phyloP scores from a whole-genome alignment of 2,888 invertebrate genomes.

The Bombylius discolor region DNA sequence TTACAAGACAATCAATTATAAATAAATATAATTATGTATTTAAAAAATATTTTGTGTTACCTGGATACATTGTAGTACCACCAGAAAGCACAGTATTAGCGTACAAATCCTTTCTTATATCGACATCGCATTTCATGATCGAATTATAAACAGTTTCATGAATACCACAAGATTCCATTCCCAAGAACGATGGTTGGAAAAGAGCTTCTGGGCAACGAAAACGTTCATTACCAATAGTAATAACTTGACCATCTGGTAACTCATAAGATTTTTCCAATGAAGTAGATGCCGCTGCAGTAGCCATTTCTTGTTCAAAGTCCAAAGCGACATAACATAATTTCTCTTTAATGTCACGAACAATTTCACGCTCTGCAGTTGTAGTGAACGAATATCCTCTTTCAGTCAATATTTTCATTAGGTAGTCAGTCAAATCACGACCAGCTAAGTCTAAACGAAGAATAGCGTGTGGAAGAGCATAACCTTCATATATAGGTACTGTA shows the following conservation, averaged over 20 bases:
- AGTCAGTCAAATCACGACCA: conserved; percentile 86
- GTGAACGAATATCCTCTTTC: conserved; percentile 86
- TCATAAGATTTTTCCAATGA: conserved; percentile 92
- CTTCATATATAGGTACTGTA: conserved; percentile 73
- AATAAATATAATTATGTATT: too few species aligned
- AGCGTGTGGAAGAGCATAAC: conserved; percentile 54
- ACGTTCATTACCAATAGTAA: conserved; percentile 84
- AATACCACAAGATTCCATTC: conserved; percentile 75
- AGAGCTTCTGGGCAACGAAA: conserved; percentile 92
- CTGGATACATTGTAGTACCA: conserved; percentile 91
- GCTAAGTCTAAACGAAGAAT: conserved; percentile 87
- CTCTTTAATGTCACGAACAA: conserved; percentile 91
- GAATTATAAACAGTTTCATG: conserved; percentile 92
- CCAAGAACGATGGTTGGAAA: conserved; percentile 85
- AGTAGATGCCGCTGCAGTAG: conserved; percentile 80
- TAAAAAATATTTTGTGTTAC: too few species aligned
- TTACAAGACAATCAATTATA: neutral
- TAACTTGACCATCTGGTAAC: conserved; percentile 84
- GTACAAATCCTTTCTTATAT: conserved; percentile 92
- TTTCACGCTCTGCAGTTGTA: conserved; percentile 86
- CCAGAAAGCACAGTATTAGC: conserved; percentile 90
- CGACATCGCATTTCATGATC: conserved; percentile 96
- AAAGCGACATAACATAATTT: conserved; percentile 83
- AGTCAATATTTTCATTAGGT: conserved; percentile 87
- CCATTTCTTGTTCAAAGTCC: conserved; percentile 91